Evolutionary conservation across 1,140 invertebrate species (phyloP).

Genomic region (Drosophila sechellia): DNA sequence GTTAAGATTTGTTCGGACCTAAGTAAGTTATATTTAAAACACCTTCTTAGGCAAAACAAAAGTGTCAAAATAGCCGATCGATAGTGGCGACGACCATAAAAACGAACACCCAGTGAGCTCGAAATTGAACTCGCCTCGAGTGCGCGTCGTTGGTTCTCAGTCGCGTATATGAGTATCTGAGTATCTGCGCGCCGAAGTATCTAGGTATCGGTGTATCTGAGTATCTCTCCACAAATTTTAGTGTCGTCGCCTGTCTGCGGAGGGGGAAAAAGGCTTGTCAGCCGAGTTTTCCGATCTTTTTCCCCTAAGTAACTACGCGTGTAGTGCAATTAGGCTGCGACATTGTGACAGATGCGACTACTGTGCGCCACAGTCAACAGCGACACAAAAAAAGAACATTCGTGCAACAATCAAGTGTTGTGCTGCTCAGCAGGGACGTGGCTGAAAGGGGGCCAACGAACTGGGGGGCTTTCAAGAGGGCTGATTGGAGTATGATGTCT

Average conservation of each 20-base stretch:
- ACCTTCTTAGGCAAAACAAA: constrained; percentile 78
- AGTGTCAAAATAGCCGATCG: constrained; percentile 75
- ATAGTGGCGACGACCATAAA: constrained; percentile 52
- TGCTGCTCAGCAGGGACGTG: constrained; percentile 7
- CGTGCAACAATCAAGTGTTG: constrained; percentile 15
- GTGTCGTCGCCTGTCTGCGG: constrained; percentile 11
- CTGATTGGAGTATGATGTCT: constrained; percentile 9
- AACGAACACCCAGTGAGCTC: constrained; percentile 71
- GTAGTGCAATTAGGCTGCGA: constrained; percentile 74
- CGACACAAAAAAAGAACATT: not conserved
- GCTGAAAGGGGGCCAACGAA: not conserved
- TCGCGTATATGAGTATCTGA: constrained; percentile 22
- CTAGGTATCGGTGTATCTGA: not conserved
- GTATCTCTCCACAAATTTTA: not conserved
- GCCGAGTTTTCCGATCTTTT: constrained; percentile 28
- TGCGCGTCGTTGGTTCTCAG: constrained; percentile 19
- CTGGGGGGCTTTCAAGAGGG: constrained; percentile 3
- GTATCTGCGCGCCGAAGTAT: constrained; percentile 3
- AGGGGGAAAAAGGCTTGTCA: constrained; percentile 47
- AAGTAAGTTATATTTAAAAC: constrained; percentile 76
- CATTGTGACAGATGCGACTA: constrained; percentile 69
- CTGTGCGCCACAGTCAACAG: constrained; percentile 49
- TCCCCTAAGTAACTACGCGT: constrained; percentile 68
- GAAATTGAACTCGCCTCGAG: constrained; percentile 14
- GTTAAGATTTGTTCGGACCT: constrained; percentile 24